Conservation (phyloP, 2,888 invertebrate genomes). For the Nezara viridula region DNA sequence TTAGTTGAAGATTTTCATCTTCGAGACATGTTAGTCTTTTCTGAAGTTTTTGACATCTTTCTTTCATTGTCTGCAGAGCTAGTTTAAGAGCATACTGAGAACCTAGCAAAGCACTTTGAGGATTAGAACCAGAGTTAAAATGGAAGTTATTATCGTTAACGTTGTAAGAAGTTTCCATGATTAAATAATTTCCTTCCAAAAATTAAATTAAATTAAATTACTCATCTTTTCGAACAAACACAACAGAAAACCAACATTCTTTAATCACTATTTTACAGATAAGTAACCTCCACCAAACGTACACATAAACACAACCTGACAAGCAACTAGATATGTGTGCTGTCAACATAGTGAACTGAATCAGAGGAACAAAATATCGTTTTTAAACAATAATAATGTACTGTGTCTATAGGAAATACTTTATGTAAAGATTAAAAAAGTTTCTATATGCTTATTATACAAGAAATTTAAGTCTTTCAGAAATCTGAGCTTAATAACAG, state of each 20-base stretch:
- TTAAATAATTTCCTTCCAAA: background rate
- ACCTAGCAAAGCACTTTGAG: background rate
- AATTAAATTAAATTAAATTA: background rate
- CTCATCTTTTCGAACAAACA: background rate
- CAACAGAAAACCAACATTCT: background rate
- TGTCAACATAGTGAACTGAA: constrained; percentile 48
- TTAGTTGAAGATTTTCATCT: constrained; percentile 81
- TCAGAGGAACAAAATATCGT: background rate
- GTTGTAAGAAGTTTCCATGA: constrained; percentile 5
- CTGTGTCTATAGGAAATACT: background rate
- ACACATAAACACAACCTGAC: constrained; percentile 49
- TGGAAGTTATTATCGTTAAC: constrained; percentile 31
- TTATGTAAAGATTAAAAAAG: background rate
- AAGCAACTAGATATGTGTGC: constrained; percentile 32
- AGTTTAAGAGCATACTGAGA: constrained; percentile 68
- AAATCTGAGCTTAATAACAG: background rate
- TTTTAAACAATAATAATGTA: background rate
- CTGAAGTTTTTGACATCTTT: constrained; percentile 83
- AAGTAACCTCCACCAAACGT: background rate
- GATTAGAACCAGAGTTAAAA: constrained; percentile 45
- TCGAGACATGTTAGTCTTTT: constrained; percentile 79
- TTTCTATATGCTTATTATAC: background rate
- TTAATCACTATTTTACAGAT: background rate
- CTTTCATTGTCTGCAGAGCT: constrained; percentile 85
- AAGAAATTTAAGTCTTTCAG: background rate